Evolutionary conservation across 2,888 invertebrate species (phyloP).

Genomic region (Agonopterix heracliana): DNA sequence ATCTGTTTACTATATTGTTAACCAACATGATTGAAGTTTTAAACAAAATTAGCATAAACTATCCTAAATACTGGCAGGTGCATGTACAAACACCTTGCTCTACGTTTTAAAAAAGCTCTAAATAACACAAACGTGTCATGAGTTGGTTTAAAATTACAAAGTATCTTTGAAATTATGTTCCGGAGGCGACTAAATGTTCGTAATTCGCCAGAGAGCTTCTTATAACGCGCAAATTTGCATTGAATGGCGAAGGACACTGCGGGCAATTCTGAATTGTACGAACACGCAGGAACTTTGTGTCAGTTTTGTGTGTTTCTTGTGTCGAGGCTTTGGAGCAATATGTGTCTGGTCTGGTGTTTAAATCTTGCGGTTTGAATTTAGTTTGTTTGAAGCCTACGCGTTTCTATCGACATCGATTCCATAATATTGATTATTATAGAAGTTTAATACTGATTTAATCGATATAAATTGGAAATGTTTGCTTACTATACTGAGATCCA

Average conservation of each 20-base stretch:
- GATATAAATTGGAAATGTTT: too few species aligned
- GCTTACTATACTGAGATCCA: too few species aligned
- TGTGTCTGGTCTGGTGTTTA: too few species aligned
- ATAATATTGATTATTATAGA: too few species aligned
- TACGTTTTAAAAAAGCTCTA: conserved; percentile 8
- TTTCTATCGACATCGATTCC: too few species aligned
- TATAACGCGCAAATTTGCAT: conserved; percentile 71
- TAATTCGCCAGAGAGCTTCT: conserved; percentile 70
- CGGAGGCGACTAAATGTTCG: conserved; percentile 73
- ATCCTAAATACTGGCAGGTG: too few species aligned
- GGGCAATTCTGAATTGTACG: background rate
- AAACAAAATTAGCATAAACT: too few species aligned
- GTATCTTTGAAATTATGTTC: conserved; percentile 58
- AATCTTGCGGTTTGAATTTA: too few species aligned
- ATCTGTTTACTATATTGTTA: background rate
- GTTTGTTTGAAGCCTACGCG: too few species aligned
- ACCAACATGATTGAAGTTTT: background rate
- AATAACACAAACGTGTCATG: conserved; percentile 32
- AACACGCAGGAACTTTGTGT: background rate
- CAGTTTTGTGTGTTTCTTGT: background rate
- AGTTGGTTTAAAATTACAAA: conserved; percentile 50
- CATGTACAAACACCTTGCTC: too few species aligned
- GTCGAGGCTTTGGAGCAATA: background rate
- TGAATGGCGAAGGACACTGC: conserved; percentile 65
- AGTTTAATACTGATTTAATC: too few species aligned